Conservation (phyloP, 30 jellyfish, hydroid and myxozoan species). For the Aurelia sp. region DNA sequence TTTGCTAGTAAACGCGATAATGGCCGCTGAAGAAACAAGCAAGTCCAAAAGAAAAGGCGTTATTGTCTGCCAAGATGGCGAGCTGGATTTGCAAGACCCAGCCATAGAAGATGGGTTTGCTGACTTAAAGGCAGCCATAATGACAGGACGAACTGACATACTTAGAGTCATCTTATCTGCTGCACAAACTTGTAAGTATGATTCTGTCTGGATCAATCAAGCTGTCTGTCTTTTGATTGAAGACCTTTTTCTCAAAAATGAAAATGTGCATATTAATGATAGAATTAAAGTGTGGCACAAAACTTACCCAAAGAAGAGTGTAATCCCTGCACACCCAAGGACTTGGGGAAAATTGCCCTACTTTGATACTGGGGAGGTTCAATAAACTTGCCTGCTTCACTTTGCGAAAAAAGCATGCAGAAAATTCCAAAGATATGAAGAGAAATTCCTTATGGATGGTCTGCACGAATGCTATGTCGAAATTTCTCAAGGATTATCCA, state of each 20-base stretch:
- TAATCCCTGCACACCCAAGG: too few relatives aligned
- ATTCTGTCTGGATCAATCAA: not conserved
- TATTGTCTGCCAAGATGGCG: slow-evolving; percentile 67
- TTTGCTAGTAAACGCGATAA: not conserved
- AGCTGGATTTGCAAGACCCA: slow-evolving; percentile 82
- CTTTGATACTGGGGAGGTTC: too few relatives aligned
- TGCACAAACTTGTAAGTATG: slow-evolving; percentile 93
- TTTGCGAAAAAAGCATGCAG: too few relatives aligned
- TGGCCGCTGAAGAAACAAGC: slow-evolving; percentile 30
- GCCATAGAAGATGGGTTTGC: slow-evolving; percentile 85
- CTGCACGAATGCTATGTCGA: too few relatives aligned
- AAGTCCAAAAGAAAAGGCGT: slow-evolving; percentile 37
- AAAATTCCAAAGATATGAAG: too few relatives aligned
- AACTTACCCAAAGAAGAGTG: too few relatives aligned
- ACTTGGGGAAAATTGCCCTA: too few relatives aligned
- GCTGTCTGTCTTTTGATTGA: not conserved
- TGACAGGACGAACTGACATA: slow-evolving; percentile 94
- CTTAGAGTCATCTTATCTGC: slow-evolving; percentile 85
- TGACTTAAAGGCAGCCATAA: slow-evolving; percentile 92
- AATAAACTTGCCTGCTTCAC: too few relatives aligned
- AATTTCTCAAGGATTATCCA: too few relatives aligned
- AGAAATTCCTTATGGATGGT: too few relatives aligned
- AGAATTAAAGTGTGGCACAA: not conserved
- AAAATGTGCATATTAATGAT: too few relatives aligned
- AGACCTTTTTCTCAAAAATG: too few relatives aligned